A percentile compares a stretch with the other conserved stretches of the same genome.
Evolutionary conservation across 37 sponge, comb jelly and placozoan genomes (phyloP).

Genomic region (Mnemiopsis leidyi): DNA sequence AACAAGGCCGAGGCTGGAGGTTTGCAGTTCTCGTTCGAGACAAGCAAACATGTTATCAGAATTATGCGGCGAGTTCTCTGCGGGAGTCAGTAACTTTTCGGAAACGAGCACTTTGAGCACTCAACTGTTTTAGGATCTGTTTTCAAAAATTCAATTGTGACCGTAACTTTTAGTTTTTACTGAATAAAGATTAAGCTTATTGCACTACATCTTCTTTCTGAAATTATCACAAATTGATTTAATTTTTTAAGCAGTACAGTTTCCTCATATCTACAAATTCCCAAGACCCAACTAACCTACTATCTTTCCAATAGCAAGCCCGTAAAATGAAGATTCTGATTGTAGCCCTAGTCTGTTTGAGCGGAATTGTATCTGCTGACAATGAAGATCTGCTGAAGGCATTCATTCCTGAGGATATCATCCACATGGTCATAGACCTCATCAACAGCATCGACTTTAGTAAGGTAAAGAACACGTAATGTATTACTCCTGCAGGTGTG

Average conservation of each 20-base stretch:
- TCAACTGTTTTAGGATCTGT: too few relatives aligned
- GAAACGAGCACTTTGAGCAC: too few relatives aligned
- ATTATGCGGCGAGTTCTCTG: not conserved
- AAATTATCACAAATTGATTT: too few relatives aligned
- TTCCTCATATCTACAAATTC: too few relatives aligned
- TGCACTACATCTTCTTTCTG: too few relatives aligned
- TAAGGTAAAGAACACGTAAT: too few relatives aligned
- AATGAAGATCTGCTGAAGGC: not conserved
- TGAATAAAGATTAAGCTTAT: too few relatives aligned
- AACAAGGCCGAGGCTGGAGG: not conserved
- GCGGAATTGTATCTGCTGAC: not conserved
- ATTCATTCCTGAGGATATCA: slow-evolving; percentile 16
- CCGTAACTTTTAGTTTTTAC: not conserved
- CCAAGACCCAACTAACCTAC: not conserved
- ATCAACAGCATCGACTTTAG: slow-evolving; percentile 37
- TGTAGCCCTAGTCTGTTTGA: not conserved
- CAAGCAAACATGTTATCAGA: not conserved
- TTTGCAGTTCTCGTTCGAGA: slow-evolving; percentile 9
- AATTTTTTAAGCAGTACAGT: too few relatives aligned
- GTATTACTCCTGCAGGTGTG: too few relatives aligned
- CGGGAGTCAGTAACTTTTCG: not conserved
- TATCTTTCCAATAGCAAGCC: not conserved
- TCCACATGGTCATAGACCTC: slow-evolving; percentile 24
- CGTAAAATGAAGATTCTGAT: not conserved
- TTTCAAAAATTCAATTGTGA: not conserved